These are phyloP conservation scores for Dendronephthya gigantea DNA, from an alignment of 64 coral and sea anemone genomes.

Conservation along the genomic window DNA sequence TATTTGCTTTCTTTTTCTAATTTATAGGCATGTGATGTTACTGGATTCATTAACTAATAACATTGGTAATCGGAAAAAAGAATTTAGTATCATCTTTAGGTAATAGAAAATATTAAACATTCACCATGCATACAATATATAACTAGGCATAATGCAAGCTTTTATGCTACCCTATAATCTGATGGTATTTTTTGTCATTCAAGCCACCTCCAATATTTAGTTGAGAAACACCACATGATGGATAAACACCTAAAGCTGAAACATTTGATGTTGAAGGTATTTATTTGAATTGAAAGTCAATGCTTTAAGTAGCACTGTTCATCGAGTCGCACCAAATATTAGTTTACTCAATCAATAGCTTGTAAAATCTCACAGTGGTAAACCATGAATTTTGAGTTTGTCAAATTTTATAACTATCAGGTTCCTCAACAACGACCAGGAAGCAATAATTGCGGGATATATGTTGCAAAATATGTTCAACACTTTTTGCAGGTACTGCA, in stretches of 20 bases:
- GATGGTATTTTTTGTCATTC: neutral
- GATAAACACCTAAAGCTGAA: neutral
- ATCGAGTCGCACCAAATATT: too few relatives aligned
- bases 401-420: too few relatives aligned
- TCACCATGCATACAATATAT: too few relatives aligned
- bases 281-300: neutral
- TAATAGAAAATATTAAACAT: too few relatives aligned
- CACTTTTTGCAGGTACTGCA: neutral
- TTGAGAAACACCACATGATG: neutral
- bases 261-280: neutral
- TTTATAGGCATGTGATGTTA: neutral
- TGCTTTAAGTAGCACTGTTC: too few relatives aligned
- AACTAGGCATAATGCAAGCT: too few relatives aligned
- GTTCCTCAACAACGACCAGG: neutral
- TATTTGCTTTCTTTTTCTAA: too few relatives aligned
- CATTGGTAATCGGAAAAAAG: neutral
- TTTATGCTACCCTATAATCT: too few relatives aligned
- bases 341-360: too few relatives aligned
- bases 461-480: neutral
- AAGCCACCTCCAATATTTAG: neutral
- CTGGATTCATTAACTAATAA: neutral
- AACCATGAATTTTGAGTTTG: too few relatives aligned
- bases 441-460: neutral
- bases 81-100: neutral
- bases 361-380: too few relatives aligned